Evolutionary conservation across 2,888 invertebrate species (phyloP), one percentile per base, ranked within the genome.

Genomic region (Apoderus coryli): DNA sequence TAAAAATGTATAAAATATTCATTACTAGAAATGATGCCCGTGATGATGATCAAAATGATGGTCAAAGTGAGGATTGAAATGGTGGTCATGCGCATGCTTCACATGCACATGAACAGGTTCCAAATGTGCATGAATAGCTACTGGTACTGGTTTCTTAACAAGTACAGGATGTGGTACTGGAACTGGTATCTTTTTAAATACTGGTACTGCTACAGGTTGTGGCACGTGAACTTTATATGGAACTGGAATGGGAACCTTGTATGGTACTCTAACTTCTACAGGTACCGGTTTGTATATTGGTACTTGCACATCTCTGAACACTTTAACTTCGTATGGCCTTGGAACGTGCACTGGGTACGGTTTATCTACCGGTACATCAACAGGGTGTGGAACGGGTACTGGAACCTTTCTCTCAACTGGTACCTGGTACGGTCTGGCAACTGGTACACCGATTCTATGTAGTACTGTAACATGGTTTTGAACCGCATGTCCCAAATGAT

Each of bases 371-470:
- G 54, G 51, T 4, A 52, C 50, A 30, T 50, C 47, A 1, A 53
- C 52, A 4, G 57, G 54, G 35, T 55, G 54, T 10, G 60, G 57
- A 33, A 53, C 52, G 24, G 47, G 40, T 14, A 51, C 51, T 25
- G 55, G 50, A 9, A 53, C 39, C 7, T 40, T 47, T 29, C 45
- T 44, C 27, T 49, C 49, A 4, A 47, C 45, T 25, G 55, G 54
- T 9, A 64, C 60, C 2, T 64, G 58, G 27, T 60, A 61, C 12
- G 66, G 65, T 22, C 62, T 61, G 1, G 64, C 57, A n/a, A 64
- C 59, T 4, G 64, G 61, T 2, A 65, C 60, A 12, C 60, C 54
- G 25, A 52, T 38, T 27, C 59, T 63, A 35, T 61, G 59, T 10
- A 60, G 54, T 29, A 65, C 52, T 14, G 61, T 53, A 5, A 61